Evolutionary conservation across 1,140 invertebrate species (phyloP).

Genomic region (Gryon sp.): DNA sequence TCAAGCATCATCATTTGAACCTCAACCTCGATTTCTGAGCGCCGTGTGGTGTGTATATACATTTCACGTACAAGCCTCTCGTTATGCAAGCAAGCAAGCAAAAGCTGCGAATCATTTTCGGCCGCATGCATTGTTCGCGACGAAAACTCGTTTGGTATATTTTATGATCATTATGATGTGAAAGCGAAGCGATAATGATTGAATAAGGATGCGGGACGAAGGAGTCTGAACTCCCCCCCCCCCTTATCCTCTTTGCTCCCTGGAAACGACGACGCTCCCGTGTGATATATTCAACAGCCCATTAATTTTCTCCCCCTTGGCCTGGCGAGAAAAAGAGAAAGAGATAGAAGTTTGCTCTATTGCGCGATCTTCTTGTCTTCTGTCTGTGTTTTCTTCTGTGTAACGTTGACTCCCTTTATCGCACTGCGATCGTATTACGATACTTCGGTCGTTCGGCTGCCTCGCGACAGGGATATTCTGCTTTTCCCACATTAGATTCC

Average conservation of each 20-base stretch:
- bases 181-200: slow-evolving; percentile 41
- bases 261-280: slow-evolving; percentile 33
- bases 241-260: too few species aligned
- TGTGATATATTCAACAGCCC: slow-evolving; percentile 48
- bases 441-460: slow-evolving; percentile 5
- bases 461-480: slow-evolving; percentile 63
- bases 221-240: too few species aligned
- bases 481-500: slow-evolving; percentile 69
- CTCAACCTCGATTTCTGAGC: too few species aligned
- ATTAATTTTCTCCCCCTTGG: slow-evolving; percentile 62
- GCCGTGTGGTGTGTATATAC: too few species aligned
- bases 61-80: too few species aligned
- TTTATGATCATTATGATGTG: slow-evolving; percentile 39
- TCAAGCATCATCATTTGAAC: background rate
- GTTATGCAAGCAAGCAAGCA: slow-evolving; percentile 4
- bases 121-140: slow-evolving; percentile 12
- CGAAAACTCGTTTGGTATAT: slow-evolving; percentile 11
- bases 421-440: slow-evolving; percentile 58
- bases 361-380: slow-evolving; percentile 60
- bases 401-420: slow-evolving; percentile 63
- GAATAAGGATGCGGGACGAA: slow-evolving; percentile 14
- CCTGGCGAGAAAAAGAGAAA: too few species aligned
- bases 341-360: slow-evolving; percentile 51
- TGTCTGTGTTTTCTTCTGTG: slow-evolving; percentile 29
- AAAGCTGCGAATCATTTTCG: slow-evolving; percentile 21